Evolutionary conservation across 2,113 vertebrate species (phyloP), one percentile per base, ranked within the genome.

Genomic region (Apteryx owenii): DNA sequence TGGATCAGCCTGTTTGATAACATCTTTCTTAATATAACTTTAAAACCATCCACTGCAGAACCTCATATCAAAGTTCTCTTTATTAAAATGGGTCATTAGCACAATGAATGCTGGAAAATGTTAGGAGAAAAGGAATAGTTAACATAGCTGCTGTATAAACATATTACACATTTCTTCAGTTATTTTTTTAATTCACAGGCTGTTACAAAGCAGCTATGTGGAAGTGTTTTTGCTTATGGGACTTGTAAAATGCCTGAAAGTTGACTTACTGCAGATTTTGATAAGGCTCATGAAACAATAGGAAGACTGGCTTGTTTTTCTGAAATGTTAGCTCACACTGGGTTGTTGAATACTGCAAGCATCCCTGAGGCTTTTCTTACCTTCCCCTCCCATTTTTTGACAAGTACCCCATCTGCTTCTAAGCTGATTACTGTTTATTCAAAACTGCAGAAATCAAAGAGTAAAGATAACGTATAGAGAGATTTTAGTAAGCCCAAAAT

Each of bases 261-360:
- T 68, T 94, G 95, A 89, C 82, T 97, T 94, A 83, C 87, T 85
- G 56, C 86, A 93, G 75, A 50, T 93, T 95, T 93, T 93, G 75
- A 86, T 93, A 94, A 51, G 89, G 89, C 62, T 95, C 56, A 56
- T 72, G 95, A 93, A 97, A 73, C 40, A 88, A 81, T 5, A 50
- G 44, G 79, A 69, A 92, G 85, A 51, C 40, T 51, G 75, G 42
- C 65, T 85, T 79, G 94, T 85, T 93, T 80, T 79, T 69, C 80
- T 81, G 75, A 64, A 72, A 69, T 51, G 46, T 80, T 81, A 79
- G 91, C 89, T 92, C 94, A 89, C 86, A 62, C n/a, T 88, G 89
- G 60, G 54, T 42, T 94, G 90, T 15, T 95, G 85, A 95, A 95
- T 51, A 81, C 21, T 77, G 83, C 60, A 25, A 76, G 73, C 44